Percentiles rank a stretch among this genome's conserved stretches.
Conservation (phyloP, 2,113 vertebrate species). For the Cavia porcellus region DNA sequence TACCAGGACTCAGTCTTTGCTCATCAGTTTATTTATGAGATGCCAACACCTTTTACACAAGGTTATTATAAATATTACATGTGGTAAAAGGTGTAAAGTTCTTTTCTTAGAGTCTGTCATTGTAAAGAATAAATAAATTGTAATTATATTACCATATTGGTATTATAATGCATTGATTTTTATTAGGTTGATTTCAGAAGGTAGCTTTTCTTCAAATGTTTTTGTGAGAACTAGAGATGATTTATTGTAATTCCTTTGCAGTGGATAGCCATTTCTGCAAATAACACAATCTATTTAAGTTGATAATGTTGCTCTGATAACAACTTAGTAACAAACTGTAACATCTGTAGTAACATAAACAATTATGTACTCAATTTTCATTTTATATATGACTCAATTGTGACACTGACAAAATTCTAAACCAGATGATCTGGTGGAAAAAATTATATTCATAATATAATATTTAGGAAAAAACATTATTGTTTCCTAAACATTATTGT, state of each 20-base stretch:
- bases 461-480: neutral
- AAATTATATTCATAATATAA: neutral
- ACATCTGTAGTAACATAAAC: constrained; percentile 42
- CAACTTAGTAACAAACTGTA: neutral
- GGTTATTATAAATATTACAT: neutral
- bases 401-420: neutral
- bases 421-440: neutral
- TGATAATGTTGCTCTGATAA: neutral
- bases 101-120: neutral
- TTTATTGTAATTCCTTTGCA: neutral
- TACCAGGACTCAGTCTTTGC: neutral
- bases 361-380: constrained; percentile 13
- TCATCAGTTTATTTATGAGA: neutral
- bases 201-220: neutral
- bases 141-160: neutral
- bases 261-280: neutral
- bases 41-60: neutral
- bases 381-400: neutral
- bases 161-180: neutral
- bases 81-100: neutral
- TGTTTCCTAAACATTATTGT: neutral
- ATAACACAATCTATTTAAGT: neutral
- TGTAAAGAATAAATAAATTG: neutral
- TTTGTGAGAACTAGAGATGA: neutral
- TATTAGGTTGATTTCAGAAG: neutral